These are phyloP conservation scores for Malacoraja senta DNA, from an alignment of 2,797 vertebrate species.

Conservation along the genomic window DNA sequence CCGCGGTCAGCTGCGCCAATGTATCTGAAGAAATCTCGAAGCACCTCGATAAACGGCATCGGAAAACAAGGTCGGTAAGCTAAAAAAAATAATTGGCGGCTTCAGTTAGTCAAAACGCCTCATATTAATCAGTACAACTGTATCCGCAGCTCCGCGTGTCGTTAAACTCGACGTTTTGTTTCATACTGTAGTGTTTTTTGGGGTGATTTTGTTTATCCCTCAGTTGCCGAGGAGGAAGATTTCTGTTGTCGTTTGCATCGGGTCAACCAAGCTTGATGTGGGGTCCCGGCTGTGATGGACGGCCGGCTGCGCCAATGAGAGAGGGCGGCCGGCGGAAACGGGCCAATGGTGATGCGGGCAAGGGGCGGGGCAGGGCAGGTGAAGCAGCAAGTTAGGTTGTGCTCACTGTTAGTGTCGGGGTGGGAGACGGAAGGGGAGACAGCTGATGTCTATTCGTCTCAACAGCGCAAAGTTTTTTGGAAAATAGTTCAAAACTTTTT, in stretches of 20 bases:
- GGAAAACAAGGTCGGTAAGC: not conserved
- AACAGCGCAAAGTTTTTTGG: not conserved
- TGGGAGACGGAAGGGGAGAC: not conserved
- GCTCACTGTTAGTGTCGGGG: not conserved
- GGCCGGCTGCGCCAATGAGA: not conserved
- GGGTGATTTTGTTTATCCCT: too few relatives aligned
- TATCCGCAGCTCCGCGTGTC: too few relatives aligned
- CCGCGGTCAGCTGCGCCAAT: not conserved
- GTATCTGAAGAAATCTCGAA: constrained; percentile 26
- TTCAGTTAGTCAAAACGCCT: too few relatives aligned
- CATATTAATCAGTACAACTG: too few relatives aligned
- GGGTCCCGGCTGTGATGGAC: not conserved
- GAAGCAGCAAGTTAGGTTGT: not conserved
- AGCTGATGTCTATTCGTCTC: not conserved
- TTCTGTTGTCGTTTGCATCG: too few relatives aligned
- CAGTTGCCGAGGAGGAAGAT: not conserved
- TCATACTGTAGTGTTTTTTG: too few relatives aligned
- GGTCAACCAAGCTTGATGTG: not conserved
- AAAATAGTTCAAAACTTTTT: not conserved
- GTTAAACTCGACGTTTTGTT: too few relatives aligned
- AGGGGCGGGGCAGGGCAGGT: not conserved
- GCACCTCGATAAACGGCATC: constrained; percentile 29
- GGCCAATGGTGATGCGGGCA: not conserved
- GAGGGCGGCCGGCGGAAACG: too few relatives aligned
- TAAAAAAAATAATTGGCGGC: not conserved